These are phyloP conservation scores for Lordiphosa fenestrarum DNA, from an alignment of 2,888 invertebrate species.

Conservation along the genomic window DNA sequence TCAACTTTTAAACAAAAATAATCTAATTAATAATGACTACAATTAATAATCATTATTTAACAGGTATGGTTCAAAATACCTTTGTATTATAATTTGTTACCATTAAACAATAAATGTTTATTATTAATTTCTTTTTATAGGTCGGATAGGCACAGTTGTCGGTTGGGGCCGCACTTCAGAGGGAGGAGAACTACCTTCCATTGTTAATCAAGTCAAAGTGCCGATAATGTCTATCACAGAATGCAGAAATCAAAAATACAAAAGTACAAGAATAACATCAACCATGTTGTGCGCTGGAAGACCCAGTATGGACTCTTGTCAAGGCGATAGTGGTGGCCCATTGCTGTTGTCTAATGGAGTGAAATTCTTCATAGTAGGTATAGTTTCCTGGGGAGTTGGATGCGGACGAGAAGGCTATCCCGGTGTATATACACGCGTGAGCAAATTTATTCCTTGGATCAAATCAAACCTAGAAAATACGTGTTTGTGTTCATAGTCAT, in stretches of 20 bases:
- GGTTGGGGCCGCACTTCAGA: conserved; percentile 93
- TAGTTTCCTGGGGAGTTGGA: conserved; percentile 92
- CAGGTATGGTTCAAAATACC: no score
- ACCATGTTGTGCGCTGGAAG: conserved; percentile 94
- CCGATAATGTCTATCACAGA: conserved; percentile 90
- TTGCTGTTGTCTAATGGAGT: conserved; percentile 88
- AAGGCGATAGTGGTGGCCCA: conserved; percentile 94
- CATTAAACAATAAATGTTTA: background rate
- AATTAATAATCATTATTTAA: no score
- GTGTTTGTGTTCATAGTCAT: conserved; percentile 84
- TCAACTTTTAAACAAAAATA: no score
- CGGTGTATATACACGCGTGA: conserved; percentile 81
- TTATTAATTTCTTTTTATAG: conserved; percentile 40
- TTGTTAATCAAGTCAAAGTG: conserved; percentile 91
- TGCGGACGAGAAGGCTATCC: conserved; percentile 81
- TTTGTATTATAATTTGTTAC: no score
- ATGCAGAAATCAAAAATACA: conserved; percentile 91
- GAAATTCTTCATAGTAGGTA: conserved; percentile 90
- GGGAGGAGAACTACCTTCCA: conserved; percentile 88
- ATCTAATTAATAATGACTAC: no score
- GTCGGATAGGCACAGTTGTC: conserved; percentile 86
- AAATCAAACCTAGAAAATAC: conserved; percentile 87
- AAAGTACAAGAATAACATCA: conserved; percentile 89
- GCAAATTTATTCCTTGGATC: conserved; percentile 85
- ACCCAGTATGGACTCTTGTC: conserved; percentile 91